Conservation (phyloP, 2,888 invertebrate species). For the Elaeidobius kamerunicus region DNA sequence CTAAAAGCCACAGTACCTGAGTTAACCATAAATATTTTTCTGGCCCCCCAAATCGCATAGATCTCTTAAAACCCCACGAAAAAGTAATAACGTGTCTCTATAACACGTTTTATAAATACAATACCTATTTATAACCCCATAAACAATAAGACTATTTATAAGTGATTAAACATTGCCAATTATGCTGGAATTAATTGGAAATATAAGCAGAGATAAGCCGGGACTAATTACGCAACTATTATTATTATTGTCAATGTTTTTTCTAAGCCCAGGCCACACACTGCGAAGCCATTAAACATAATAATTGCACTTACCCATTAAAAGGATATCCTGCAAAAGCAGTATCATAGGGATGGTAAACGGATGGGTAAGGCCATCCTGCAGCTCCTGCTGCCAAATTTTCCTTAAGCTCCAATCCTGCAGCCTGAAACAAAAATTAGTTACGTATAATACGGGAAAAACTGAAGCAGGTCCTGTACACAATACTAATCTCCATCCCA, state of each 20-base stretch:
- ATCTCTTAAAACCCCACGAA: no score
- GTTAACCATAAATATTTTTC: no score
- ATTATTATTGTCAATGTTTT: no score
- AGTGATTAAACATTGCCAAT: slow-evolving; percentile 21
- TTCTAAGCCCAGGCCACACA: no score
- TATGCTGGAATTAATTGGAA: slow-evolving; percentile 21
- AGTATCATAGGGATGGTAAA: slow-evolving; percentile 92
- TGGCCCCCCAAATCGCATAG: no score
- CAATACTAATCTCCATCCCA: slow-evolving; percentile 6
- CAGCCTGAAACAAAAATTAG: slow-evolving; percentile 67
- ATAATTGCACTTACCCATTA: slow-evolving; percentile 86
- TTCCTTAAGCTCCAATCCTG: slow-evolving; percentile 84
- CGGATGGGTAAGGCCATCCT: slow-evolving; percentile 87
- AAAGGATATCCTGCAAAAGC: slow-evolving; percentile 92
- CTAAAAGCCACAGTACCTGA: no score
- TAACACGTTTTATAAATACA: no score
- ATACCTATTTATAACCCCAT: no score
- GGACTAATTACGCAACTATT: slow-evolving; percentile 21
- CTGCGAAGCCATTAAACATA: background rate
- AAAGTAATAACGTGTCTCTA: no score
- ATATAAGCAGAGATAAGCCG: slow-evolving; percentile 20
- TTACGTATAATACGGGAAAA: background rate
- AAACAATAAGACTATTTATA: slow-evolving; percentile 23
- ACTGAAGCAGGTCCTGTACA: slow-evolving; percentile 5
- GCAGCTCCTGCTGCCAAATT: slow-evolving; percentile 80